phyloP scores from a whole-genome alignment of 1,140 invertebrate genomes.

The Neodiprion fabricii region DNA sequence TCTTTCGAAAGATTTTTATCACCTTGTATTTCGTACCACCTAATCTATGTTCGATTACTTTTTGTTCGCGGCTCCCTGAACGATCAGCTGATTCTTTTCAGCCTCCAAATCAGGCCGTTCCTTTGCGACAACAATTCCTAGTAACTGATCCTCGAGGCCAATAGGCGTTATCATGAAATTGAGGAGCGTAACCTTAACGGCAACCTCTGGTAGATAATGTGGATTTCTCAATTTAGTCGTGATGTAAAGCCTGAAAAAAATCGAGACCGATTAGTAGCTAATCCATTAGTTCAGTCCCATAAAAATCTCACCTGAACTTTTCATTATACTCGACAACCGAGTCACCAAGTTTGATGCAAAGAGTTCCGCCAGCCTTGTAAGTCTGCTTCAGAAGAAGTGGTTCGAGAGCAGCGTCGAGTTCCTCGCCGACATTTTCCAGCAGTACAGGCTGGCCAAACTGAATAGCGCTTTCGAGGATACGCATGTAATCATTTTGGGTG shows the following conservation, averaged over 20 bases:
- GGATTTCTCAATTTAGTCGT: constrained; percentile 89
- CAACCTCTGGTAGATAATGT: constrained; percentile 85
- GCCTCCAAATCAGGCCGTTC: constrained; percentile 89
- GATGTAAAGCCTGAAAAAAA: constrained; percentile 77
- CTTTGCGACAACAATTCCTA: constrained; percentile 84
- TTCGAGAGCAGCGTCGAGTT: constrained; percentile 85
- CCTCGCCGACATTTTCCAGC: constrained; percentile 83
- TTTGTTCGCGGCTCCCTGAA: constrained; percentile 86
- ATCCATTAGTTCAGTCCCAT: background rate
- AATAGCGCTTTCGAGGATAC: constrained; percentile 85
- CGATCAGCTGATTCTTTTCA: constrained; percentile 84
- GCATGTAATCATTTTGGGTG: constrained; percentile 78
- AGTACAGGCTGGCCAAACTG: constrained; percentile 86
- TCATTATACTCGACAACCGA: constrained; percentile 79
- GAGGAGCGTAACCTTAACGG: constrained; percentile 84
- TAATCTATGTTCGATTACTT: constrained; percentile 34
- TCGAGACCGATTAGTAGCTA: constrained; percentile 12
- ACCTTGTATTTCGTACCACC: background rate
- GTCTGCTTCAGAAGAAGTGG: constrained; percentile 82
- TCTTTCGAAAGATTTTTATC: background rate
- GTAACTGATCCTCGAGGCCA: constrained; percentile 83
- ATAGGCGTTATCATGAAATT: constrained; percentile 88
- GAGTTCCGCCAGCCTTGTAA: constrained; percentile 80
- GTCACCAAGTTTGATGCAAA: constrained; percentile 79
- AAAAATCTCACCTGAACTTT: constrained; percentile 72